Conservation (phyloP, 2,888 invertebrate species). For the Eremobia ochroleuca region DNA sequence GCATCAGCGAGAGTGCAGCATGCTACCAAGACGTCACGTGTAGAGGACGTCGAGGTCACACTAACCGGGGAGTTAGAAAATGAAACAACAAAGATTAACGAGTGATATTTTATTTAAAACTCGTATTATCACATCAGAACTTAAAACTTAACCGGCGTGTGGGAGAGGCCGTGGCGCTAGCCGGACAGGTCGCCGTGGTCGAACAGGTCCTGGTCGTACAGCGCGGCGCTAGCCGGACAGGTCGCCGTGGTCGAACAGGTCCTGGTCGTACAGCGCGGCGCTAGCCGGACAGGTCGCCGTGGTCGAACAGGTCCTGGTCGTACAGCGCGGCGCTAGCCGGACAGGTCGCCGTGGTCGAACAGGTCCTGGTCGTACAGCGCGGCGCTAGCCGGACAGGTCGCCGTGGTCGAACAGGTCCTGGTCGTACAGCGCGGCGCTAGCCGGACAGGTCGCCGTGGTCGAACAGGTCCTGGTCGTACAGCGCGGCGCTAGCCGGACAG, state of each 20-base stretch:
- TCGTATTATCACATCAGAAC: constrained; percentile 23
- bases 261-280: background rate
- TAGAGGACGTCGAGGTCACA: background rate
- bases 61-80: background rate
- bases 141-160: background rate
- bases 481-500: constrained; percentile 97
- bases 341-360: constrained; percentile 93
- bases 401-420: background rate
- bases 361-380: background rate
- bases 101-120: constrained; percentile 24
- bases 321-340: constrained; percentile 98
- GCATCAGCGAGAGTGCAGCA: background rate
- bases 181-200: background rate
- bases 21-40: background rate
- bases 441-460: constrained; percentile 99
- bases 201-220: background rate
- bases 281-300: constrained; percentile 97
- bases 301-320: constrained; percentile 98
- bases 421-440: constrained; percentile 73
- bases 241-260: background rate
- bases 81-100: constrained; percentile 18
- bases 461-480: constrained; percentile 99
- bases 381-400: background rate
- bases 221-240: background rate
- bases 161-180: background rate